phyloP scores from a whole-genome alignment of 2,113 vertebrate species.

The Callithrix jacchus region DNA sequence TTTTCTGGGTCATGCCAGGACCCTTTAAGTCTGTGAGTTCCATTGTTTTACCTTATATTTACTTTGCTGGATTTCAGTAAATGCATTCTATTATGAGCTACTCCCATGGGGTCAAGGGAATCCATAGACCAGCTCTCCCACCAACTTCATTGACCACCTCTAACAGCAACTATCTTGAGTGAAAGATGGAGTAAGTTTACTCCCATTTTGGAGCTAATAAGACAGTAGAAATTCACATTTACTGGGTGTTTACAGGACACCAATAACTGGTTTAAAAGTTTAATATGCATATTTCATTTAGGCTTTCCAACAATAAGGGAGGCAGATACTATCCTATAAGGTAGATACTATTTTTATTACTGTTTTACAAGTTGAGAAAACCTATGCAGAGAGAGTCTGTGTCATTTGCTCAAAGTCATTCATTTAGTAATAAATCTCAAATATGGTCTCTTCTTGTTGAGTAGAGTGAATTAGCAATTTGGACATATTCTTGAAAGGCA shows the following conservation, averaged over 20 bases:
- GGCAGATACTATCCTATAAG: not conserved
- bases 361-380: constrained; percentile 38
- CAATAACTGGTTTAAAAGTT: not conserved
- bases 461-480: not conserved
- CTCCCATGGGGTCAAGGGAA: not conserved
- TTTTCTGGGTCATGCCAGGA: not conserved
- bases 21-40: not conserved
- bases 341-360: not conserved
- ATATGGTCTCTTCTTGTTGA: not conserved
- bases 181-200: not conserved
- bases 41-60: not conserved
- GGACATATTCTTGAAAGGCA: constrained; percentile 16
- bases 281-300: not conserved
- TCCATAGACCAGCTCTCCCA: not conserved
- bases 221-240: not conserved
- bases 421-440: not conserved
- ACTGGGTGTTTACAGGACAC: not conserved
- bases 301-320: not conserved
- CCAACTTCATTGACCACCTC: not conserved
- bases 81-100: not conserved
- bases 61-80: not conserved
- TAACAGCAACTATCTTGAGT: not conserved
- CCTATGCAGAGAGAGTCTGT: not conserved
- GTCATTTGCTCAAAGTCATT: not conserved
- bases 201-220: not conserved